phyloP scores from a whole-genome alignment of 2,797 vertebrate genomes.

The Erethizon dorsatum region DNA sequence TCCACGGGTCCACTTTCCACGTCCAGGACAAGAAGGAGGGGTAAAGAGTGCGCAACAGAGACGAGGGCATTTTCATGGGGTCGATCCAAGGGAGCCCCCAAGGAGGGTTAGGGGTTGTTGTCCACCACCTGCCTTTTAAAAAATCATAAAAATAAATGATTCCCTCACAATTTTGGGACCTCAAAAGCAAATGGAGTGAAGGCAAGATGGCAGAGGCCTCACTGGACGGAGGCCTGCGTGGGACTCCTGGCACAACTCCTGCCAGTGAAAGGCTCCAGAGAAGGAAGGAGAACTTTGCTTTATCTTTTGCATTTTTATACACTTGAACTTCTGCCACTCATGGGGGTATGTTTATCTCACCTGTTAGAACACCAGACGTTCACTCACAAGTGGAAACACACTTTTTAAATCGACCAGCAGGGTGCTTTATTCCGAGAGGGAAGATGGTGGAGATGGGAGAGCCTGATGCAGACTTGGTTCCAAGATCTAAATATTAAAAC shows the following conservation, averaged over 20 bases:
- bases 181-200: not conserved
- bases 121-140: not conserved
- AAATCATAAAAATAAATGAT: not conserved
- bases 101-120: not conserved
- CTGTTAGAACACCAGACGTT: not conserved
- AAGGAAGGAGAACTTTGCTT: not conserved
- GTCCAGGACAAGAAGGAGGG: not conserved
- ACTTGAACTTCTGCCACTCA: not conserved
- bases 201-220: not conserved
- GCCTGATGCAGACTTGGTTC: not conserved
- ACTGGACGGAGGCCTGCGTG: not conserved
- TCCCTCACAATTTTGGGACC: not conserved
- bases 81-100: not conserved
- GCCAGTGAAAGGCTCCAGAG: not conserved
- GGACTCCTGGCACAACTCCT: not conserved
- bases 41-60: not conserved
- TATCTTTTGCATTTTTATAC: not conserved
- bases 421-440: not conserved
- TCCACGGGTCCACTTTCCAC: not conserved
- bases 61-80: not conserved
- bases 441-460: not conserved
- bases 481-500: not conserved
- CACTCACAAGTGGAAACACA: not conserved
- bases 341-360: not conserved
- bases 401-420: not conserved